These are phyloP conservation scores for Phrynosoma platyrhinos DNA, from an alignment of 2,113 vertebrate genomes.

Conservation along the genomic window DNA sequence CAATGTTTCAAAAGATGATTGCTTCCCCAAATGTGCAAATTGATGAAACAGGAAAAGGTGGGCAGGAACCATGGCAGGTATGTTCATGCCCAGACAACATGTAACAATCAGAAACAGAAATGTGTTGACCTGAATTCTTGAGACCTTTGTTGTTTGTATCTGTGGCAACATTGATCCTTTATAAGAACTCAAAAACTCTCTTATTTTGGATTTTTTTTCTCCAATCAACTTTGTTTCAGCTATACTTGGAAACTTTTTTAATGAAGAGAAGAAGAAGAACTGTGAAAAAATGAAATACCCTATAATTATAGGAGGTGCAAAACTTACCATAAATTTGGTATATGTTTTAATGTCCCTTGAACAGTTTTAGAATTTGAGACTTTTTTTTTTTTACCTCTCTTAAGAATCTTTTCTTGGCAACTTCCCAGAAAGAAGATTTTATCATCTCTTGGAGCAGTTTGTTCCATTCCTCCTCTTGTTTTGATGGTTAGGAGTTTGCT, in stretches of 20 bases:
- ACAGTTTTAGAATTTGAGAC: background rate
- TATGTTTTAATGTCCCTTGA: background rate
- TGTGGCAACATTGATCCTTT: background rate
- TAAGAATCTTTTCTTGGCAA: no score
- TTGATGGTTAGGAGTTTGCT: background rate
- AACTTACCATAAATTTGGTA: background rate
- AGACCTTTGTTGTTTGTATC: background rate
- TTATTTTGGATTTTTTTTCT: no score
- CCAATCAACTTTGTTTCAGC: background rate
- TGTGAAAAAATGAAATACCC: background rate
- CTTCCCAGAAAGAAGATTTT: background rate
- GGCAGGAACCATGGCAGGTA: slow-evolving; percentile 1
- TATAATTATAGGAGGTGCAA: background rate
- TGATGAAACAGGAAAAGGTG: background rate
- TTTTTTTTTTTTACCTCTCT: no score
- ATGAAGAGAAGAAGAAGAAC: no score
- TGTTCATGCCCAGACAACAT: slow-evolving; percentile 11
- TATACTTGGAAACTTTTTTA: background rate
- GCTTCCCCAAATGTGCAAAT: slow-evolving; percentile 30
- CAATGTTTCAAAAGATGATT: slow-evolving; percentile 25
- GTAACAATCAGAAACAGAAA: background rate
- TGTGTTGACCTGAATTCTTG: background rate
- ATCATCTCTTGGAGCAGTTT: background rate
- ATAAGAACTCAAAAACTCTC: background rate
- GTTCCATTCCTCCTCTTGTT: background rate